Percentiles rank a stretch among this genome's conserved stretches.
phyloP scores from a whole-genome alignment of 92 coral and sea anemone genomes.

The Phenganax stokvisi region DNA sequence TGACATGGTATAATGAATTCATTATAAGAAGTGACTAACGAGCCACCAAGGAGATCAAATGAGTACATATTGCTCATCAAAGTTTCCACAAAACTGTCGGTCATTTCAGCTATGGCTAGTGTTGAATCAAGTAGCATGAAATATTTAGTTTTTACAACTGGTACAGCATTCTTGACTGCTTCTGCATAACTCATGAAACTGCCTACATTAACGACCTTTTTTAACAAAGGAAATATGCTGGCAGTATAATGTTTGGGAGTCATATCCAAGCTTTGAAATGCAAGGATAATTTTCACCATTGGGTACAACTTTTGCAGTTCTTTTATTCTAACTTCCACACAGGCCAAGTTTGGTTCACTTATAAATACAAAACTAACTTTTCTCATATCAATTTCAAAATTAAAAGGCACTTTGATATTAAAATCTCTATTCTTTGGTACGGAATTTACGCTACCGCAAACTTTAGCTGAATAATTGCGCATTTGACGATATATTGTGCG shows the following conservation, averaged over 20 bases:
- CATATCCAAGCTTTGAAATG: constrained; percentile 19
- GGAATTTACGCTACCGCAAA: neutral
- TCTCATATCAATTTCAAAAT: neutral
- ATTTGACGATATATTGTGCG: constrained; percentile 31
- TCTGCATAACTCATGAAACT: constrained; percentile 14
- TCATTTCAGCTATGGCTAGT: constrained; percentile 9
- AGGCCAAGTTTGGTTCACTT: constrained; percentile 18
- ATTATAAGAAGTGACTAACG: constrained; percentile 5
- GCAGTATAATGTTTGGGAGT: neutral
- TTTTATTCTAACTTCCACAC: constrained; percentile 16
- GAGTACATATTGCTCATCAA: constrained; percentile 3
- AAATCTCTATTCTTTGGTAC: neutral
- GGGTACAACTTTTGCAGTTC: constrained; percentile 20
- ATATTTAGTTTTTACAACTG: constrained; percentile 2
- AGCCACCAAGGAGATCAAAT: constrained; percentile 28
- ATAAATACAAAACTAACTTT: constrained; percentile 9
- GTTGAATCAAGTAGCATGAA: constrained; percentile 27
- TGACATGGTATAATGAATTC: constrained; percentile 27
- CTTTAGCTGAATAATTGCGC: constrained; percentile 18
- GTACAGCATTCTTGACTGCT: constrained; percentile 14
- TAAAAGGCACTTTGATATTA: neutral
- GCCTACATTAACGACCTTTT: constrained; percentile 3
- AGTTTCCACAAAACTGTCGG: constrained; percentile 4
- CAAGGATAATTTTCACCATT: neutral
- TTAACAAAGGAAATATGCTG: neutral